Conservation (phyloP, 2,888 invertebrate genomes). For the Dryadula phaetusa region DNA sequence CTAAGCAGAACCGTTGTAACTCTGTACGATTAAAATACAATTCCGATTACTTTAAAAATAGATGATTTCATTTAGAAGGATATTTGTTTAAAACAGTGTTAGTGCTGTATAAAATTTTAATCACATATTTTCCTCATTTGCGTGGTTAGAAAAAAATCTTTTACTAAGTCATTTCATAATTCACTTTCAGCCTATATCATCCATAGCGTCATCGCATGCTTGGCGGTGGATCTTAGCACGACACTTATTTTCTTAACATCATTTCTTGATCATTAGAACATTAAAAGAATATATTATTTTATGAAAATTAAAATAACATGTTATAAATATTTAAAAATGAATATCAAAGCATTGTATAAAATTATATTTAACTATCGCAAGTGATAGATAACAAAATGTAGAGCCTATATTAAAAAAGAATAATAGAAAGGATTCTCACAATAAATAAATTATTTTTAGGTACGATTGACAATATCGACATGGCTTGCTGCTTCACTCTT, state of each 20-base stretch:
- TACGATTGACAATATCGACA: conserved; percentile 51
- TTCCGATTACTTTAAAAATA: conserved; percentile 66
- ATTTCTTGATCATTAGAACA: too few relatives aligned
- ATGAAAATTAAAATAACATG: neutral
- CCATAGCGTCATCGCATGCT: neutral
- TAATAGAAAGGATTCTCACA: conserved; percentile 42
- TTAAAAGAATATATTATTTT: too few relatives aligned
- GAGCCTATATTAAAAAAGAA: conserved; percentile 32
- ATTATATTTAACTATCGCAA: neutral
- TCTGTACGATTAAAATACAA: conserved; percentile 56
- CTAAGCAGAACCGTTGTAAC: conserved; percentile 47
- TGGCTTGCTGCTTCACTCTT: conserved; percentile 49
- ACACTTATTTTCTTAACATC: too few relatives aligned
- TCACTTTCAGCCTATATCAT: too few relatives aligned
- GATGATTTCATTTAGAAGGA: conserved; percentile 53
- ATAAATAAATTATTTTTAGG: conserved; percentile 59
- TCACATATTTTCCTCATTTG: neutral
- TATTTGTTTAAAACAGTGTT: conserved; percentile 56
- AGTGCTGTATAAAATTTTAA: neutral
- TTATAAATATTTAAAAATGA: neutral
- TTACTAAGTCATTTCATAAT: too few relatives aligned
- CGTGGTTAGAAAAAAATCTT: too few relatives aligned
- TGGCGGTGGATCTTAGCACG: neutral
- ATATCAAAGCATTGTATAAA: neutral
- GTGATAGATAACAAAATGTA: conserved; percentile 20